These are phyloP conservation scores for Emmelina monodactyla DNA, from an alignment of 2,888 invertebrate genomes.

Conservation along the genomic window DNA sequence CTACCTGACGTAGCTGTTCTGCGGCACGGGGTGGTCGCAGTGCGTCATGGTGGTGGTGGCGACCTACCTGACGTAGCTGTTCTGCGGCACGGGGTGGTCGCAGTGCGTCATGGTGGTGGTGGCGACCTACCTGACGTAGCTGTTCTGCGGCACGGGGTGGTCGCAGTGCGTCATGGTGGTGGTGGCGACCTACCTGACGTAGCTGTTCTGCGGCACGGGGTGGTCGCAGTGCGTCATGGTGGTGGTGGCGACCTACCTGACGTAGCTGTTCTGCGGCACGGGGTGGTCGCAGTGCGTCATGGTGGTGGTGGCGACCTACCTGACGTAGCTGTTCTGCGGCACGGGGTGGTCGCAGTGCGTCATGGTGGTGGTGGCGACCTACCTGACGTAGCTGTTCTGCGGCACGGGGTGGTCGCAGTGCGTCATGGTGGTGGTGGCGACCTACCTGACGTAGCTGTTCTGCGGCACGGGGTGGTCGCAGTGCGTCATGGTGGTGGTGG, in stretches of 20 bases:
- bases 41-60: constrained; percentile 89
- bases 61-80: background rate
- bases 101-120: background rate
- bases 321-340: constrained; percentile 86
- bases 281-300: background rate
- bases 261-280: background rate
- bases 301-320: constrained; percentile 8
- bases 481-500: background rate
- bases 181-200: background rate
- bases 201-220: background rate
- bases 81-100: background rate
- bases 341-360: constrained; percentile 84
- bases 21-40: constrained; percentile 89
- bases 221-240: background rate
- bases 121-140: background rate
- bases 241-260: too few relatives aligned
- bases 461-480: background rate
- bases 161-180: background rate
- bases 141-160: background rate
- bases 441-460: background rate
- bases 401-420: constrained; percentile 27
- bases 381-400: constrained; percentile 9
- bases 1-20: constrained; percentile 82
- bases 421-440: background rate
- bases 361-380: constrained; percentile 78